phyloP scores from a whole-genome alignment of 1,140 invertebrate genomes.

The Calosoma granatense region DNA sequence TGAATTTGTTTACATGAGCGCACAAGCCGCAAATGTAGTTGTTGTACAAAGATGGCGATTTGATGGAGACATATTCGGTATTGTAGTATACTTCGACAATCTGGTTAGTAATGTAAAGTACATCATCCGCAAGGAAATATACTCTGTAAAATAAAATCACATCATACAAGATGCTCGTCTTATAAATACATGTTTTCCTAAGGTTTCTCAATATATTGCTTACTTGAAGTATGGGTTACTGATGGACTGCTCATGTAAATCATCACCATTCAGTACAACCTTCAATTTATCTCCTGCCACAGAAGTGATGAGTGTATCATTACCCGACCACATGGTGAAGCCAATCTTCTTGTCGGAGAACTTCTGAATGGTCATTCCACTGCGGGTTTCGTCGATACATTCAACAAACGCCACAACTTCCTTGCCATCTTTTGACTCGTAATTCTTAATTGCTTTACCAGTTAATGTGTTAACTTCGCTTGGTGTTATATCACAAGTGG shows the following conservation, averaged over 20 bases:
- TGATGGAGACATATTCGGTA: neutral
- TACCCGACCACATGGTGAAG: neutral
- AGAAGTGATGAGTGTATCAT: neutral
- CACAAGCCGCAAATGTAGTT: neutral
- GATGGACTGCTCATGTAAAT: neutral
- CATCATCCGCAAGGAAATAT: constrained; percentile 1
- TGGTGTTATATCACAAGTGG: neutral
- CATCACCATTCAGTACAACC: neutral
- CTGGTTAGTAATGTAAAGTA: neutral
- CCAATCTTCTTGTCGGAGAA: neutral
- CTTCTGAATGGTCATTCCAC: neutral
- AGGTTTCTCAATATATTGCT: too few species aligned
- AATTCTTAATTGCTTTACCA: neutral
- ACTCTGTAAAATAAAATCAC: neutral
- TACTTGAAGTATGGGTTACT: too few species aligned
- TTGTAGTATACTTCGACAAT: neutral
- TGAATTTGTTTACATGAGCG: too few species aligned
- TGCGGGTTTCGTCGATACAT: neutral
- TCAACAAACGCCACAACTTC: neutral
- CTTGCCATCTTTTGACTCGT: neutral
- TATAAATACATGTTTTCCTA: too few species aligned
- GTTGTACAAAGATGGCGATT: neutral
- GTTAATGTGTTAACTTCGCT: neutral
- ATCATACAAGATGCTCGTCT: too few species aligned
- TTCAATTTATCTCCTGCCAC: neutral